A percentile compares a stretch with the other conserved stretches of the same genome.
Evolutionary conservation across 2,113 vertebrate species (phyloP).

Genomic region (Pachypanchax playfairii): DNA sequence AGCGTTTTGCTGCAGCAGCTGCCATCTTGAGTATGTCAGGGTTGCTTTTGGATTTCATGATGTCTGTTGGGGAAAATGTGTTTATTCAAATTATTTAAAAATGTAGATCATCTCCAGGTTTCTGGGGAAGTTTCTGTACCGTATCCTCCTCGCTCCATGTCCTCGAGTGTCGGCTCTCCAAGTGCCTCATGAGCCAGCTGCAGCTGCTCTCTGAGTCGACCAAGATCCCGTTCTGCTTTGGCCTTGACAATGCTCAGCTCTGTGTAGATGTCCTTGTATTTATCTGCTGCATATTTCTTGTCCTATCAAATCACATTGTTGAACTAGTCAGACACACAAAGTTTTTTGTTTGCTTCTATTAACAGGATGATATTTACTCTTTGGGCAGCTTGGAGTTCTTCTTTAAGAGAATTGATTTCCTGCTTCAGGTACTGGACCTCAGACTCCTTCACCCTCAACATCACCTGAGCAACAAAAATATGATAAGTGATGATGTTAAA

Average conservation of each 20-base stretch:
- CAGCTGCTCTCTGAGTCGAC: slow-evolving; percentile 81
- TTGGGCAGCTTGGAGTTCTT: slow-evolving; percentile 83
- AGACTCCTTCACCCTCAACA: slow-evolving; percentile 85
- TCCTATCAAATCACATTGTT: slow-evolving; percentile 71
- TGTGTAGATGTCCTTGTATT: slow-evolving; percentile 87
- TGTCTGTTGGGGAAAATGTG: slow-evolving; percentile 61
- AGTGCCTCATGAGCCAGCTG: slow-evolving; percentile 83
- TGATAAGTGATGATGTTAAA: too few relatives aligned
- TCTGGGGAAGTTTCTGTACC: slow-evolving; percentile 54
- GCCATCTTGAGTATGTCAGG: slow-evolving; percentile 86
- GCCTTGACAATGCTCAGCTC: slow-evolving; percentile 86
- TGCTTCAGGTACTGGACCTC: slow-evolving; percentile 87
- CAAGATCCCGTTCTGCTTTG: slow-evolving; percentile 82
- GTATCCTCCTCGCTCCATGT: slow-evolving; percentile 78
- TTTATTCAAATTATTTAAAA: background rate
- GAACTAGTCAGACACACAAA: slow-evolving; percentile 10
- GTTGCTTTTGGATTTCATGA: slow-evolving; percentile 87
- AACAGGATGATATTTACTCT: slow-evolving; percentile 60
- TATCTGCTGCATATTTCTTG: slow-evolving; percentile 85
- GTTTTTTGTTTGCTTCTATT: background rate
- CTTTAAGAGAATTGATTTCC: slow-evolving; percentile 85
- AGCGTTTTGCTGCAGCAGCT: slow-evolving; percentile 82
- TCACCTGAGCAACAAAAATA: slow-evolving; percentile 72
- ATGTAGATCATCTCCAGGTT: background rate
- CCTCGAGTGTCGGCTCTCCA: slow-evolving; percentile 78